Evolutionary conservation across 2,797 vertebrate species (phyloP), one percentile per base, ranked within the genome.

Genomic region (Argyrosomus regius): DNA sequence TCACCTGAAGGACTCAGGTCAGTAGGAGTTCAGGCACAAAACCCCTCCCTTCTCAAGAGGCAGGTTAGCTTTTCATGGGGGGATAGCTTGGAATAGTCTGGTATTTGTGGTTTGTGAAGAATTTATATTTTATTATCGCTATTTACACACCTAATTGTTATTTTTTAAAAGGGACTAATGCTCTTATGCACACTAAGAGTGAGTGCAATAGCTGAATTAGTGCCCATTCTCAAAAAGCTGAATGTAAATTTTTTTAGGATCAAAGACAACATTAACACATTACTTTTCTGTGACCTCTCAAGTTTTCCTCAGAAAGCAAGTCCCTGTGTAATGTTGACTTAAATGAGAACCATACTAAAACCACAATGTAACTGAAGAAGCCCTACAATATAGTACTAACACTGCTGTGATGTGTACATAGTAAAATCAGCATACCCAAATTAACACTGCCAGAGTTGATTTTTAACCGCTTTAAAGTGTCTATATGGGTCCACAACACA

Each of bases 1-100:
- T 89, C 84, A 90, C 87, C 87, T 90, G 59, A 83, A 87, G 72
- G 59, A 86, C 72, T 63, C 45, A 39, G 91, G 86, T 86, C 89
- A 80, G 57, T 22, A 28, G 3, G 43, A 90, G 86, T 89, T 90
- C 82, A 91, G 80, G 73, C 43, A 62, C 43, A 74, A 63, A 77
- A 39, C 14, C 52, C 46, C 17, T 59, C n/a, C 22, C 28, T 65
- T 50, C 81, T 78, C 41, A 64, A 60, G 78, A 67, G 62, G 46
- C 6, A 46, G 43, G 68, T 76, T 58, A 53, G 39, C 24, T 63
- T 28, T 59, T 75, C 52, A 72, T 46, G 26, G 8, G 20, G 62
- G 41, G 41, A 75, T 61, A 67, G 65, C 61, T 74, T 53, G 35
- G 48, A 60, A 75, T 83, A n/a, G 46, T 80, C 43, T 57, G 57